Base-by-base conservation (phyloP, 2,113 vertebrate genomes). In the Lagopus muta region DNA sequence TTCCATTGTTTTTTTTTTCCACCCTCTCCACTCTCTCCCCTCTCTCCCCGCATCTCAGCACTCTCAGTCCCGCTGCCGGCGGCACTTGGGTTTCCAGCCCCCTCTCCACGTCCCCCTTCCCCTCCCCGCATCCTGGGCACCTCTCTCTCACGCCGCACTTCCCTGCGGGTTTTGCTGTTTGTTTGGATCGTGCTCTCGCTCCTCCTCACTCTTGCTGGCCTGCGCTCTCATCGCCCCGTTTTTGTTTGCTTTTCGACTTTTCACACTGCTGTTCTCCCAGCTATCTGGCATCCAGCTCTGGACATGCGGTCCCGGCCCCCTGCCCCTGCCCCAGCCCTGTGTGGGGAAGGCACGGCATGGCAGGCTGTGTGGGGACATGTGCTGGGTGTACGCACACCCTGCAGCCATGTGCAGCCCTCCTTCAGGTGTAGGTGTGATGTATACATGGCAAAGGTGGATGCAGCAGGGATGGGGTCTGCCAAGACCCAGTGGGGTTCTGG, bases 1-100 rank as follows among this genome's bases (percentile, higher is more conserved):
- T 97, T 97, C 97, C 96, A 92, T 82, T 96, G 95, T 50, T 50
- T 94, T 97, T 86, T 94, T 96, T 95, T 89, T 89, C 86, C 66
- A 94, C 90, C 58, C 75, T 38, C 13, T 78, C 88, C 78, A 88
- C 70, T 60, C 80, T 93, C 52, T 48, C 86, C 82, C 60, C 54
- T 83, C 86, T 95, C 86, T 93, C 64, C 64, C 34, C 14, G 86
- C 8, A 24, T 88, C 76, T 96, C 24, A 7, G 70, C 11, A 61
- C 58, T 14, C 89, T 89, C 81, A 79, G 93, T 92, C 64, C 57
- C 1, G 48, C 84, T 42, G 19, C 66, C 85, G 89, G 91, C 92
- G 45, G 74, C 94, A 97, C 91, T 93, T 94, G 50, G 57, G 60
- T 89, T 82, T 95, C 72, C 67, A 61, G 93, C 92, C 85, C 58